Conservation (phyloP, 2,797 vertebrate species). For the Allobates femoralis region DNA sequence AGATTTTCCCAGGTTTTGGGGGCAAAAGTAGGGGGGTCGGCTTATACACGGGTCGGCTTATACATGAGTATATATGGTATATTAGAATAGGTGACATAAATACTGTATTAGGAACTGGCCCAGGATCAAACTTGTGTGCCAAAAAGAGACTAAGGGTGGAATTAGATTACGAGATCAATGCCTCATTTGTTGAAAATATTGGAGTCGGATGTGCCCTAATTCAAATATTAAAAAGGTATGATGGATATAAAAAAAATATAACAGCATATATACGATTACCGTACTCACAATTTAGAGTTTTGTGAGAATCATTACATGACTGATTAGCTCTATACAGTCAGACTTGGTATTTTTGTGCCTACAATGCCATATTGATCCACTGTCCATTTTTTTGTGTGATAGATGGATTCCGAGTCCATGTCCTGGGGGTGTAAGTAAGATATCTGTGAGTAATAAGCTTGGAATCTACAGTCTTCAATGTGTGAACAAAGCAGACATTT, state of each 20-base stretch:
- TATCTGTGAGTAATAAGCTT: conserved; percentile 52
- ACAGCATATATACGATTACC: neutral
- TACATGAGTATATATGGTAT: no score
- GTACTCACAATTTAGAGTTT: neutral
- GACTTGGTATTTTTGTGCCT: neutral
- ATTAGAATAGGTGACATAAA: no score
- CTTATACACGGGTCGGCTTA: no score
- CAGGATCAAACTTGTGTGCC: no score
- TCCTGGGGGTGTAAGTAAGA: conserved; percentile 51
- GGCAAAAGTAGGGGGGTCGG: no score
- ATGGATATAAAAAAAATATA: no score
- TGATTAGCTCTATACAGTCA: neutral
- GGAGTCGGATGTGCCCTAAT: neutral
- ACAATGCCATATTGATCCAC: neutral
- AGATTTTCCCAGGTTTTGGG: no score
- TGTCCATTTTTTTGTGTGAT: conserved; percentile 24
- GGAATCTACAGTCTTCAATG: conserved; percentile 52
- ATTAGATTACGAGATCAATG: neutral
- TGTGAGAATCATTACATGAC: neutral
- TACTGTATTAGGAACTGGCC: no score
- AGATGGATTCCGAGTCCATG: neutral
- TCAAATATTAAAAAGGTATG: no score
- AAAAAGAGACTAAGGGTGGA: neutral
- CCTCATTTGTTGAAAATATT: neutral
- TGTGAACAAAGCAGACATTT: conserved; percentile 58